Base-by-base conservation (phyloP, 1,140 invertebrate genomes). In the Bradynema listronoti region DNA sequence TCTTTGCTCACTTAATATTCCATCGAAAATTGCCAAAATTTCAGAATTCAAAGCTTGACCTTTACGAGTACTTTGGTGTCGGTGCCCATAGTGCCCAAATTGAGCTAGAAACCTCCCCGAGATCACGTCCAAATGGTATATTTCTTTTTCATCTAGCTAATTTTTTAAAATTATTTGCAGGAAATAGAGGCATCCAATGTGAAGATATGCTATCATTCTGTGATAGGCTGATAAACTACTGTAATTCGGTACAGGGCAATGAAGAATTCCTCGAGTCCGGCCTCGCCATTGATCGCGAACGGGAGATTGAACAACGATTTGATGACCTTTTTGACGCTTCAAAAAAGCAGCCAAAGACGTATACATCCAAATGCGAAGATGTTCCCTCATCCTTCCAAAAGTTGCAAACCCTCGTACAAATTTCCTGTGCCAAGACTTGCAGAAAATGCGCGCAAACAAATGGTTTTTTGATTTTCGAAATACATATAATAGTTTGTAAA, bases 211-310 rank as follows among this genome's bases (percentile, higher is more conserved):
- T 63, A 52, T 61, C 61, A 7, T 63, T 65, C 41, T 63, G 61
- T 42, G 7, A 51, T 14, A 58, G 61, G 16, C 59, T 63, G 22
- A 51, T 47, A 14, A 61, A 61, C 14, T 63, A 63, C 11, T 63
- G 61, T 41, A 32, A n/a, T 0, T 61, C 64, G 22, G 65, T 66
- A 61, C 63, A 54, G 30, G 63, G 63, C 11, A n/a, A n/a, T n/a
- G n/a, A n/a, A n/a, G n/a, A n/a, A n/a, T 41, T 24, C 7, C 25
- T 27, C 24, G 57, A 66, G 46, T 19, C 27, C 5, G 58, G 58
- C 19, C 58, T 61, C 5, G 58, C 63, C 11, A 32, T 61, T 29
- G 49, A 51, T 6, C 22, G 27, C 22, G 56, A 58, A 22, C 34
- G 47, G 30, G 61, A 49, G 27, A n/a, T 63, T 42, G 33, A 53